Evolutionary conservation across 2,113 vertebrate genomes (phyloP).

Genomic region (Gambusia holbrooki): DNA sequence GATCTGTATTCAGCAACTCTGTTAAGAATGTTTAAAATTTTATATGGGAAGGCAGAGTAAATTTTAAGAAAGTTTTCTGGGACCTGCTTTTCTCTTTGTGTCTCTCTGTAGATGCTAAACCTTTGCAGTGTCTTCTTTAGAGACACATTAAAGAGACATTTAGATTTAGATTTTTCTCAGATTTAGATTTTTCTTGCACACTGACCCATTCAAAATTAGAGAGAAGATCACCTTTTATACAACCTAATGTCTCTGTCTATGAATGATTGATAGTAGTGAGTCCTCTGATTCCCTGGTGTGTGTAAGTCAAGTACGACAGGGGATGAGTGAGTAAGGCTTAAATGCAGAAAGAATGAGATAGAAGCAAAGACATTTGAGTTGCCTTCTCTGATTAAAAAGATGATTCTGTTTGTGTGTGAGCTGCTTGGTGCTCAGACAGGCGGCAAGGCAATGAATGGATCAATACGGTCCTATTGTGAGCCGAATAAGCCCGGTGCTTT

Average conservation of each 20-base stretch:
- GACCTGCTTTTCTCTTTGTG: neutral
- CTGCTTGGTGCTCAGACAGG: slow-evolving; percentile 34
- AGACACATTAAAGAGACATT: neutral
- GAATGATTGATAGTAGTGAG: slow-evolving; percentile 55
- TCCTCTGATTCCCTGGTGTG: neutral
- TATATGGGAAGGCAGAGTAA: neutral
- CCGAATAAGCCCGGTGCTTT: slow-evolving; percentile 16
- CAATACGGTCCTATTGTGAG: slow-evolving; percentile 53
- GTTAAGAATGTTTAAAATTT: too few species aligned
- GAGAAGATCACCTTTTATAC: slow-evolving; percentile 6
- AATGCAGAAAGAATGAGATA: slow-evolving; percentile 17
- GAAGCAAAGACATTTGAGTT: slow-evolving; percentile 28
- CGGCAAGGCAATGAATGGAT: slow-evolving; percentile 38
- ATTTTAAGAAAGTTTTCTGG: neutral
- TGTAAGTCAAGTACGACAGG: slow-evolving; percentile 14
- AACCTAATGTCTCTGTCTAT: slow-evolving; percentile 39
- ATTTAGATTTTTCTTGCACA: slow-evolving; percentile 10
- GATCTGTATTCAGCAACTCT: too few species aligned
- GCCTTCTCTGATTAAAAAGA: slow-evolving; percentile 56
- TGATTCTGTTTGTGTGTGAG: slow-evolving; percentile 11
- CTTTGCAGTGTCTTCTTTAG: slow-evolving; percentile 1
- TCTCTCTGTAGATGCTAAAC: slow-evolving; percentile 1
- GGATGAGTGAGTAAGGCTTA: slow-evolving; percentile 5
- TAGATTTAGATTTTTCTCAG: slow-evolving; percentile 10
- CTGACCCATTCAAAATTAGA: slow-evolving; percentile 18